Evolutionary conservation across 2,888 invertebrate genomes (phyloP).

Genomic region (Pristionchus japonicus): DNA sequence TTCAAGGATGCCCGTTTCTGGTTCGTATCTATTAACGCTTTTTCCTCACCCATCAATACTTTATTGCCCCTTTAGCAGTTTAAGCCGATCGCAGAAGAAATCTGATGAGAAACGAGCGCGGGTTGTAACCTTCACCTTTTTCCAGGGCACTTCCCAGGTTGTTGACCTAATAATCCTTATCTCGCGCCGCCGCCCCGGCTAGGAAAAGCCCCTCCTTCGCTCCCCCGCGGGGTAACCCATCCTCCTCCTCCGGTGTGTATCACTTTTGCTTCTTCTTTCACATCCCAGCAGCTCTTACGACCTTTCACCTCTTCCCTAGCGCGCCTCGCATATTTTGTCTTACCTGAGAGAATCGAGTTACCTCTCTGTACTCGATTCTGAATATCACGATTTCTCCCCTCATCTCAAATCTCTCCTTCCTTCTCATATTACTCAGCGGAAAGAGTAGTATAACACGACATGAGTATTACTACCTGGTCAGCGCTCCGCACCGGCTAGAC

Average conservation of each 20-base stretch:
- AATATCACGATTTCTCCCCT: not conserved
- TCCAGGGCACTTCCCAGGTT: not conserved
- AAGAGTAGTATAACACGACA: constrained; percentile 5
- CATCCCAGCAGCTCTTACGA: not conserved
- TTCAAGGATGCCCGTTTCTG: not conserved
- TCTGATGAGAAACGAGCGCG: not conserved
- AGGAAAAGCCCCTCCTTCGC: not conserved
- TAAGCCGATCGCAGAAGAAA: not conserved
- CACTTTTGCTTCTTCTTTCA: not conserved
- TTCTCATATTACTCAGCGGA: constrained; percentile 10
- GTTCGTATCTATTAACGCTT: not conserved
- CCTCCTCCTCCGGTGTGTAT: not conserved
- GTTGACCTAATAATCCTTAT: constrained; percentile 40
- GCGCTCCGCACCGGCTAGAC: not conserved
- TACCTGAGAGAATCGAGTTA: not conserved
- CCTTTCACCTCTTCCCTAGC: constrained; percentile 7
- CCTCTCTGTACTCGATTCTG: not conserved
- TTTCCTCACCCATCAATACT: not conserved
- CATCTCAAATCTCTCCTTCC: not conserved
- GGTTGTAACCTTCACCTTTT: constrained; percentile 30
- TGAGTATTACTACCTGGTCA: constrained; percentile 34
- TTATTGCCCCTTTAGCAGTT: not conserved
- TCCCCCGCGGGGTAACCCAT: not conserved
- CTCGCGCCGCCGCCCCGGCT: not conserved
- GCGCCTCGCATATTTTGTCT: not conserved